Evolutionary conservation across 2,888 invertebrate species (phyloP), one percentile per base, ranked within the genome.

Genomic region (Machimus atricapillus): DNA sequence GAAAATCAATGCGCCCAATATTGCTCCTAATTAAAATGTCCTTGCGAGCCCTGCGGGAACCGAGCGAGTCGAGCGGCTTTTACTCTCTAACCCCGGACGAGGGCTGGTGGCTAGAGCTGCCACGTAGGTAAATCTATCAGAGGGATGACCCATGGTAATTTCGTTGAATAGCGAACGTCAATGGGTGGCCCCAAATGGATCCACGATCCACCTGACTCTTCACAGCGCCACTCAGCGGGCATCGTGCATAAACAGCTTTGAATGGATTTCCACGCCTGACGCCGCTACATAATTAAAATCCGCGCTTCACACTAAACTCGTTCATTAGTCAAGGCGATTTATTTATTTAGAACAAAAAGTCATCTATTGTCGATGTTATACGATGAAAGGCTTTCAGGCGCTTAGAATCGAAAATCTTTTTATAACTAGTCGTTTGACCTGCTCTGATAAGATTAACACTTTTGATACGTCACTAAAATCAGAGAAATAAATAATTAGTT

Each of bases 241-340:
- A 66, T 66, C 66, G 19, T 23, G 66, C 66, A 52, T 52, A 66
- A 66, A 12, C 66, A 66, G 27, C 27, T 66, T 66, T 23, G 12
- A 66, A 66, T 52, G 52, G n/a, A 52, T 52, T 52, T 52, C n/a
- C n/a, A 7, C 7, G 16, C 52, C n/a, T 66, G 83, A 40, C 66
- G n/a, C 43, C 12, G 66, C 23, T 85, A 40, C 73, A 40, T 85
- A 85, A 85, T 85, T 85, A 74, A 74, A 74, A 73, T 43, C 85
- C 73, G 16, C 73, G 46, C 74, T 43, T 31, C 73, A 82, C 58
- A 37, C 58, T 82, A 82, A 82, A 31, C 56, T 82, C 82, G 56
- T 66, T 82, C 40, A 82, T 82, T 31, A 82, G 66, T 56, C 82
- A 82, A 34, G n/a, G 82, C 19, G 58, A 82, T 82, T 82, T 66